These are phyloP conservation scores for Oreochromis grahami DNA, from an alignment of 2,797 vertebrate genomes.

Conservation along the genomic window DNA sequence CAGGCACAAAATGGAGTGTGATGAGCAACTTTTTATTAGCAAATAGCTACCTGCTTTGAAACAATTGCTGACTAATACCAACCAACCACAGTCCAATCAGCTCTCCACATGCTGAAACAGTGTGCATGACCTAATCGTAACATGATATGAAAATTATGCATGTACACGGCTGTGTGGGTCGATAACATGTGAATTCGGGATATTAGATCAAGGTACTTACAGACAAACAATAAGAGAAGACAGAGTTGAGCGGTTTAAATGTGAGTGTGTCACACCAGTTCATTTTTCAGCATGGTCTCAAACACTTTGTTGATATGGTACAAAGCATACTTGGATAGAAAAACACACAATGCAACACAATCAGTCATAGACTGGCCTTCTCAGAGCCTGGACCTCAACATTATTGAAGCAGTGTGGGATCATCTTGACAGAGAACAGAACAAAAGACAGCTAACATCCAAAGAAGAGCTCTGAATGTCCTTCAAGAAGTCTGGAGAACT, in stretches of 20 bases:
- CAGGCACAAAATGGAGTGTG: neutral
- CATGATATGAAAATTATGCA: neutral
- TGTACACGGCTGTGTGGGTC: neutral
- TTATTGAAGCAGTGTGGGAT: neutral
- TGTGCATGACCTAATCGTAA: neutral
- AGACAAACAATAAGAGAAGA: neutral
- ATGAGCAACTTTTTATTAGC: neutral
- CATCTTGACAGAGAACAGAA: neutral
- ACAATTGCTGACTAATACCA: neutral
- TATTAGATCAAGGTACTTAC: neutral
- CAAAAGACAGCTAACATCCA: neutral
- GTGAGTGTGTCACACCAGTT: neutral
- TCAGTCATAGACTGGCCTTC: neutral
- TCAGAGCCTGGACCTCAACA: neutral
- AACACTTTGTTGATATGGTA: neutral
- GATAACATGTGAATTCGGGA: neutral
- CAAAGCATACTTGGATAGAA: neutral
- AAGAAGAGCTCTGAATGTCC: neutral
- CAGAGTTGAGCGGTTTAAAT: neutral
- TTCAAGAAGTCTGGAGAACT: neutral
- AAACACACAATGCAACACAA: neutral
- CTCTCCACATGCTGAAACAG: neutral
- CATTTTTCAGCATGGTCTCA: neutral
- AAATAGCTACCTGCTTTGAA: neutral
- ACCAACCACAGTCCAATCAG: neutral